phyloP scores from a whole-genome alignment of 2,113 vertebrate genomes.

The Sinocyclocheilus rhinocerous region DNA sequence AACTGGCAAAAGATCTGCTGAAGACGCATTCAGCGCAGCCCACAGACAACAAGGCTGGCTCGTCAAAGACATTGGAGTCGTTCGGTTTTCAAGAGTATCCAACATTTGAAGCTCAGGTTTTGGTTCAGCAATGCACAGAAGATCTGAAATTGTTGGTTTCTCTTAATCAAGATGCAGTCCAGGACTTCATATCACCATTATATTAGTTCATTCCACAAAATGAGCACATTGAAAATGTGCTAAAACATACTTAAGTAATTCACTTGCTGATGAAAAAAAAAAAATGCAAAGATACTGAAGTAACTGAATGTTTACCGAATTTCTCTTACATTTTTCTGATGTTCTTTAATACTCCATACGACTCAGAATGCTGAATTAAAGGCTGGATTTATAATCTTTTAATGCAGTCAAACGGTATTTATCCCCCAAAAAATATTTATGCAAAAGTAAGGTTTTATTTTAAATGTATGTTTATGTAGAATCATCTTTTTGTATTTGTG shows the following conservation, averaged over 20 bases:
- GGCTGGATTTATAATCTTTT: background rate
- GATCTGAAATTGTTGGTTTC: conserved; percentile 84
- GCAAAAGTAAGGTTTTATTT: background rate
- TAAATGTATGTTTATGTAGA: background rate
- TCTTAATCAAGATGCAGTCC: conserved; percentile 80
- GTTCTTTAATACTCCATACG: too few relatives aligned
- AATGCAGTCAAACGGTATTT: background rate
- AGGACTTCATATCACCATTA: conserved; percentile 43
- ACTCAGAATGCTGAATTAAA: background rate
- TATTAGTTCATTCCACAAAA: too few relatives aligned
- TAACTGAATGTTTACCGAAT: too few relatives aligned
- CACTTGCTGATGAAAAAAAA: background rate
- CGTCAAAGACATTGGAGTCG: conserved; percentile 1
- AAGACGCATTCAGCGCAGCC: background rate
- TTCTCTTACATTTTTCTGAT: too few relatives aligned
- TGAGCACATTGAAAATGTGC: background rate
- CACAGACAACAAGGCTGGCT: background rate
- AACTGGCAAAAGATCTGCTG: conserved; percentile 78
- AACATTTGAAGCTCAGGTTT: background rate
- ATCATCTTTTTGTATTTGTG: too few relatives aligned
- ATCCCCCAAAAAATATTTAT: background rate
- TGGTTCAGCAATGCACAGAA: conserved; percentile 77
- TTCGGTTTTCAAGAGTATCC: background rate
- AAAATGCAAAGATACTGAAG: background rate
- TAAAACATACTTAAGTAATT: background rate